phyloP scores from a whole-genome alignment of 2,888 invertebrate genomes.

The Xanthia icteritia region DNA sequence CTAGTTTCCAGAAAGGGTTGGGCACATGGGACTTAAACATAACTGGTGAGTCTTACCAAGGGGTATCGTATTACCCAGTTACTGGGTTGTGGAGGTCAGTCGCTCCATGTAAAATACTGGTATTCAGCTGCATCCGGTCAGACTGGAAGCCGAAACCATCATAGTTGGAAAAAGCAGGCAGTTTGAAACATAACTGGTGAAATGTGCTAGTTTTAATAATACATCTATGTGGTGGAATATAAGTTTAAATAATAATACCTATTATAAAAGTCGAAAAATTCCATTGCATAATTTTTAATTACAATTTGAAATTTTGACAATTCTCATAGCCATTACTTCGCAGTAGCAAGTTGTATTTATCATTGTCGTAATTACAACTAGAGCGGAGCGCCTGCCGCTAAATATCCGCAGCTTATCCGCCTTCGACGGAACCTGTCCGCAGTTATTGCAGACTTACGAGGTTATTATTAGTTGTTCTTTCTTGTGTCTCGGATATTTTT shows the following conservation, averaged over 20 bases:
- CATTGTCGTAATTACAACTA: constrained; percentile 47
- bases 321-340: not conserved
- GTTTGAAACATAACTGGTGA: not conserved
- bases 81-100: too few relatives aligned
- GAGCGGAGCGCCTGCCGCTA: constrained; percentile 30
- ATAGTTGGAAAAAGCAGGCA: too few relatives aligned
- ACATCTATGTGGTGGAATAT: not conserved
- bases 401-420: constrained; percentile 62
- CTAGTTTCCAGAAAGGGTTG: too few relatives aligned
- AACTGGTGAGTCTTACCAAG: too few relatives aligned
- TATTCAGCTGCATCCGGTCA: too few relatives aligned
- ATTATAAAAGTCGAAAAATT: not conserved
- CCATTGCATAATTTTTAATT: not conserved
- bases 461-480: constrained; percentile 30
- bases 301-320: not conserved
- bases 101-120: too few relatives aligned
- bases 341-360: constrained; percentile 18
- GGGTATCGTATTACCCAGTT: too few relatives aligned
- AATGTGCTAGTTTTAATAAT: not conserved
- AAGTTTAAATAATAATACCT: not conserved
- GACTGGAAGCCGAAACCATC: too few relatives aligned
- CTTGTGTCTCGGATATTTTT: not conserved
- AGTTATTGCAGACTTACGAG: constrained; percentile 52
- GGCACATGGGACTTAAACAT: too few relatives aligned
- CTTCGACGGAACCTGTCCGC: constrained; percentile 25